These are phyloP conservation scores for Herpailurus yagouaroundi DNA, from an alignment of 2,113 vertebrate genomes.

Conservation along the genomic window DNA sequence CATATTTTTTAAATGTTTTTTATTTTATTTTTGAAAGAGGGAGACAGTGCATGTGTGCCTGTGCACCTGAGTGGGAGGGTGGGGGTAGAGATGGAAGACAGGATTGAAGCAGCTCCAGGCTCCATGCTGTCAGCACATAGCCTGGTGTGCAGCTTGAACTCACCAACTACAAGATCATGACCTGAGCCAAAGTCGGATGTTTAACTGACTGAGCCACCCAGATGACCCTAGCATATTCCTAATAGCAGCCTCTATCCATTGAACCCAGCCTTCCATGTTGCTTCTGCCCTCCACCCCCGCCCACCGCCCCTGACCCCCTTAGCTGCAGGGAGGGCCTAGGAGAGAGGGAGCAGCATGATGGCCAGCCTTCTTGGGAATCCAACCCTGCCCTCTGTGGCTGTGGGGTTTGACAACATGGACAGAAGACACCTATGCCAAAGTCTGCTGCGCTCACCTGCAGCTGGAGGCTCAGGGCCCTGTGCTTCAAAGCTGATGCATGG, in stretches of 20 bases:
- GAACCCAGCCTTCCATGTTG: background rate
- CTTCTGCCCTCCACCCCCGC: rapidly evolving
- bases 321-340: background rate
- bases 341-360: background rate
- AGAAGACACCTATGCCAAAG: rapidly evolving
- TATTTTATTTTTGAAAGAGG: too few species aligned
- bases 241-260: background rate
- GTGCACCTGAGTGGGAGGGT: too few species aligned
- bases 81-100: too few species aligned
- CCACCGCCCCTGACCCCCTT: too few species aligned
- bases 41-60: too few species aligned
- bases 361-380: background rate
- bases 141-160: too few species aligned
- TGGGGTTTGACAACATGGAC: background rate
- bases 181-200: too few species aligned
- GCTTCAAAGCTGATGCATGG: conserved; percentile 83
- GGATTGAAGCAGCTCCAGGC: too few species aligned
- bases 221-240: background rate
- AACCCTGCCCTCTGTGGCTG: rapidly evolving
- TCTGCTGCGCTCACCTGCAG: conserved; percentile 85
- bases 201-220: too few species aligned
- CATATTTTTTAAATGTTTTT: too few species aligned
- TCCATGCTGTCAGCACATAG: too few species aligned
- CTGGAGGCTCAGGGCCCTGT: conserved; percentile 85
- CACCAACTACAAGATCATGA: too few species aligned